Evolutionary conservation across 2,797 vertebrate species (phyloP).

Genomic region (Benthosema pterotum): DNA sequence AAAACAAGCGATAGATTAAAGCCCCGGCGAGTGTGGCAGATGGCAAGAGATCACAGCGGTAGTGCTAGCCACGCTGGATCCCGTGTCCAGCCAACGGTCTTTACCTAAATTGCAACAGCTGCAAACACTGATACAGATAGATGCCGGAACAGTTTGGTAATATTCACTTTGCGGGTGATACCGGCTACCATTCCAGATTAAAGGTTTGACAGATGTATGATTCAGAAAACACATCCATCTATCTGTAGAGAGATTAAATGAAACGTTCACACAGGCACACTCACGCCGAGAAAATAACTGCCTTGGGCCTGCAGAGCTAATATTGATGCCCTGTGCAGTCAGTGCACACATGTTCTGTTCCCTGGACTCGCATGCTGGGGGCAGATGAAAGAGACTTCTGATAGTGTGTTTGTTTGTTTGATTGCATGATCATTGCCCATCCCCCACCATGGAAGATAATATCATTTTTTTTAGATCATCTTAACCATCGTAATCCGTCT

Average conservation of each 20-base stretch:
- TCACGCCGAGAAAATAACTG: not conserved
- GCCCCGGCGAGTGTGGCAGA: conserved; percentile 63
- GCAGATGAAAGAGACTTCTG: conserved; percentile 1
- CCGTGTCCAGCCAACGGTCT: conserved; percentile 65
- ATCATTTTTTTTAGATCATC: conserved; percentile 51
- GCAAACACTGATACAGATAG: conserved; percentile 45
- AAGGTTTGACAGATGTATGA: conserved; percentile 4
- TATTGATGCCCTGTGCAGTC: not conserved
- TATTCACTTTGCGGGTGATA: not conserved
- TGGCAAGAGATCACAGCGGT: conserved; percentile 59
- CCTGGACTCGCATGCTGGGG: conserved; percentile 4
- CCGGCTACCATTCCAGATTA: conserved; percentile 5
- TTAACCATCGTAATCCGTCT: conserved; percentile 66
- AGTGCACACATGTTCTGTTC: not conserved
- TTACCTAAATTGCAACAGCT: conserved; percentile 76
- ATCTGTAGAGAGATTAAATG: not conserved
- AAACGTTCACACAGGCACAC: not conserved
- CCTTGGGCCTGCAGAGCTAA: not conserved
- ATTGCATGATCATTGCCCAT: conserved; percentile 13
- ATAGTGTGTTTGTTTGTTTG: conserved; percentile 21
- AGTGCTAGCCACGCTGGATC: conserved; percentile 41
- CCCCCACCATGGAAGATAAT: conserved; percentile 18
- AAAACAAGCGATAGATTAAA: conserved; percentile 60
- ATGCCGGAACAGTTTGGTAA: conserved; percentile 22
- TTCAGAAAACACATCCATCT: not conserved